Percentiles rank a stretch among this genome's conserved stretches.
phyloP scores from a whole-genome alignment of 2,113 vertebrate genomes.

The Fulmarus glacialis region DNA sequence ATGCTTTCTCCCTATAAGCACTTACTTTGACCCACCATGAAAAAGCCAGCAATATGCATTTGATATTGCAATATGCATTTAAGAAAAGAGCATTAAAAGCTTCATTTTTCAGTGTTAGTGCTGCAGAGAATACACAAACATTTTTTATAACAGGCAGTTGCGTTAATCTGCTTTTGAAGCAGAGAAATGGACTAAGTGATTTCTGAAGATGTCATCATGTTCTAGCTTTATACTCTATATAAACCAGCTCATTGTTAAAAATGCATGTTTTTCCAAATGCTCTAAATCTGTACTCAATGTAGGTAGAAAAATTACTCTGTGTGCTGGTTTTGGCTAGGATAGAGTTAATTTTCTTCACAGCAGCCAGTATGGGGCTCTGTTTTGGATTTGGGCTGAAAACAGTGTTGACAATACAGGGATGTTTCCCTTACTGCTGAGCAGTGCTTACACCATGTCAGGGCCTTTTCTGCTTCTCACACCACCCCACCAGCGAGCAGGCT shows the following conservation, averaged over 20 bases:
- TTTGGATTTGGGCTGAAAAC: too few relatives aligned
- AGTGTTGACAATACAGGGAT: too few relatives aligned
- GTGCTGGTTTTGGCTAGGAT: too few relatives aligned
- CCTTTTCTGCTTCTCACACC: too few relatives aligned
- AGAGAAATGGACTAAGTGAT: neutral
- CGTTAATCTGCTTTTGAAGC: neutral
- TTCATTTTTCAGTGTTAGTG: neutral
- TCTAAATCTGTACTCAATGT: neutral
- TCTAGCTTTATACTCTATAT: neutral
- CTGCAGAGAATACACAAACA: neutral
- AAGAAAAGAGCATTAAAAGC: neutral
- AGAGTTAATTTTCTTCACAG: too few relatives aligned
- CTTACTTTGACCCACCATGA: neutral
- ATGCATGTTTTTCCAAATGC: fast-evolving
- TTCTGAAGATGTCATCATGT: neutral
- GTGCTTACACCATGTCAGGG: too few relatives aligned
- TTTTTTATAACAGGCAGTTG: neutral
- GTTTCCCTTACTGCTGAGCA: too few relatives aligned
- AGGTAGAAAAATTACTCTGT: neutral
- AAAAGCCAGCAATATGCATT: neutral
- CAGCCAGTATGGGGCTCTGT: too few relatives aligned
- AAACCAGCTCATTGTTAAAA: neutral
- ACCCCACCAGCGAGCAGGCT: too few relatives aligned
- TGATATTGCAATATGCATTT: neutral
- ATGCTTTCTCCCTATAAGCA: neutral